Evolutionary conservation across 2,113 vertebrate genomes (phyloP).

Genomic region (Salminus brasiliensis): DNA sequence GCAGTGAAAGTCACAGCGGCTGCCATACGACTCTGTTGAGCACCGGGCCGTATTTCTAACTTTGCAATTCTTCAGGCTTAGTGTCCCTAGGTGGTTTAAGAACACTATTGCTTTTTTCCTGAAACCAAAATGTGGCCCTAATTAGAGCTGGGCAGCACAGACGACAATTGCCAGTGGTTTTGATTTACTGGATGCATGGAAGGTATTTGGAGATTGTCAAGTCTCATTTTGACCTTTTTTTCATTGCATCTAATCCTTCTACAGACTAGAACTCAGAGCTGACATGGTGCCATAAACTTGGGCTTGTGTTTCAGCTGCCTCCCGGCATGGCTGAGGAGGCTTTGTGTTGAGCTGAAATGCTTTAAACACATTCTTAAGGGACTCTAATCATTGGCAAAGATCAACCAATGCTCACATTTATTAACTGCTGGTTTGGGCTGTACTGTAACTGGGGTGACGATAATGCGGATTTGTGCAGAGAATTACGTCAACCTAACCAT

Average conservation of each 20-base stretch:
- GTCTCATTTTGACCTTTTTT: constrained; percentile 30
- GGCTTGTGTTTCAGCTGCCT: background rate
- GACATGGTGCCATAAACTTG: constrained; percentile 13
- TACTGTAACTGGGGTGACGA: background rate
- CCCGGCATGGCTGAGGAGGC: background rate
- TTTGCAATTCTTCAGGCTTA: constrained; percentile 45
- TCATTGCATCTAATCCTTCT: constrained; percentile 28
- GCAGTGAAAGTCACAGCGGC: constrained; percentile 64
- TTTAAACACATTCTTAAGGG: constrained; percentile 45
- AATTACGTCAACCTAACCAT: constrained; percentile 39
- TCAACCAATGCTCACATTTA: constrained; percentile 21
- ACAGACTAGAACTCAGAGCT: constrained; percentile 7
- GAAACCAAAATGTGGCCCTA: constrained; percentile 61
- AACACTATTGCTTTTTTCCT: constrained; percentile 41
- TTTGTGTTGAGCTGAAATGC: constrained; percentile 35
- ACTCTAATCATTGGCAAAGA: constrained; percentile 34
- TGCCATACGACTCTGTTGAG: constrained; percentile 65
- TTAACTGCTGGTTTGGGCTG: constrained; percentile 6
- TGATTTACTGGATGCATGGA: constrained; percentile 47
- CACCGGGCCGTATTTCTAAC: constrained; percentile 38
- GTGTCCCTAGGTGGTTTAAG: constrained; percentile 13
- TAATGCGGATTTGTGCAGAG: background rate
- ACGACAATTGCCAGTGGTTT: constrained; percentile 38
- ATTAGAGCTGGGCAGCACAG: constrained; percentile 53
- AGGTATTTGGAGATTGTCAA: constrained; percentile 55